Evolutionary conservation across 2,113 vertebrate genomes (phyloP).

Genomic region (Peromyscus leucopus): DNA sequence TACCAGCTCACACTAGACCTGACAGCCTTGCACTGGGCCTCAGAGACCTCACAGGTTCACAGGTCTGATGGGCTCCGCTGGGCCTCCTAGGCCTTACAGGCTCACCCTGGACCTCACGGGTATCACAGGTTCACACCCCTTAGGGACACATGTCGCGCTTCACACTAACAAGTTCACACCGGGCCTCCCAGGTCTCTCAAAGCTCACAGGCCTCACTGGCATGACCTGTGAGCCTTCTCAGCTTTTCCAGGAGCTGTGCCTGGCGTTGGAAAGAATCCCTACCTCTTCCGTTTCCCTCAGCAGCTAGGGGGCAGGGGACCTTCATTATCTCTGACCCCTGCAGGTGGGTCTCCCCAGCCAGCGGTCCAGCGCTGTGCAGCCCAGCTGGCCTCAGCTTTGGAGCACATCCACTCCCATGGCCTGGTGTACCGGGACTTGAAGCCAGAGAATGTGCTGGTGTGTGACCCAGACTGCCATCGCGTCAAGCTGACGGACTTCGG

Average conservation of each 20-base stretch:
- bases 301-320: accelerated
- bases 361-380: constrained; percentile 91
- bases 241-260: neutral
- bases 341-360: constrained; percentile 92
- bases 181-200: neutral
- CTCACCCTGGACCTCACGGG: neutral
- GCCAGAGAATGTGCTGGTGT: constrained; percentile 95
- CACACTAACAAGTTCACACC: neutral
- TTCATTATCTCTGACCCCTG: accelerated
- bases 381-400: constrained; percentile 94
- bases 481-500: constrained; percentile 96
- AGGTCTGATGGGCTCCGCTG: neutral
- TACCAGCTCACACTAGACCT: neutral
- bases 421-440: constrained; percentile 96
- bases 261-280: neutral
- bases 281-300: accelerated
- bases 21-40: neutral
- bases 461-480: constrained; percentile 89
- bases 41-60: neutral
- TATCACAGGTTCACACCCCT: neutral
- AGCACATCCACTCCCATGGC: constrained; percentile 93
- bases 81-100: neutral
- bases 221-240: neutral
- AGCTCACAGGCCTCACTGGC: too few relatives aligned
- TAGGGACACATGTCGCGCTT: too few relatives aligned